Evolutionary conservation across 2,113 vertebrate genomes (phyloP).

Genomic region (Tauraco erythrolophus): DNA sequence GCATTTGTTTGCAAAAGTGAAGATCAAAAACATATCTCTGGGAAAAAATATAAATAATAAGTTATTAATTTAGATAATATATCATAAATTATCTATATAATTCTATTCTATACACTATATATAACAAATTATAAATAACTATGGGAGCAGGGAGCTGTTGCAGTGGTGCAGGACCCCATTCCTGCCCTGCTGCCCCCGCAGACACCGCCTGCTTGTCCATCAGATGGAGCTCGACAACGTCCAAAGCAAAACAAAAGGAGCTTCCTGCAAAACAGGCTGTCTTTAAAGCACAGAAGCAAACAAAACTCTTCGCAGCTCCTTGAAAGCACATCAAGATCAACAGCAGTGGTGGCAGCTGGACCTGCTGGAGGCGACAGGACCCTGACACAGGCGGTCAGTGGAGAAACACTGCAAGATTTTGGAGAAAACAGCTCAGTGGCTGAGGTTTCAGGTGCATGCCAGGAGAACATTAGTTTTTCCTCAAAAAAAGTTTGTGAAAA

Average conservation of each 20-base stretch:
- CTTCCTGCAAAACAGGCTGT: accelerated
- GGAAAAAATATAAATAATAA: not conserved
- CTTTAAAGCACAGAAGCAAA: not conserved
- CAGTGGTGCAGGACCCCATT: accelerated
- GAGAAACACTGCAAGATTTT: not conserved
- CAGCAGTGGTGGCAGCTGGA: accelerated
- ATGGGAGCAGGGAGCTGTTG: not conserved
- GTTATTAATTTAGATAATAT: too few relatives aligned
- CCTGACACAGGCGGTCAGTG: not conserved
- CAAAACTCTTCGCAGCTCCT: not conserved
- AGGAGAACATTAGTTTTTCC: too few relatives aligned
- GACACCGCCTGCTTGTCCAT: accelerated
- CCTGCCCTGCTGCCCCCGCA: not conserved
- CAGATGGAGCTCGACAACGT: accelerated
- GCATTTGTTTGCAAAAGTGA: not conserved
- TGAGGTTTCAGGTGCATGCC: not conserved
- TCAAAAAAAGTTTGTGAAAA: not conserved
- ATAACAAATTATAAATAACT: too few relatives aligned
- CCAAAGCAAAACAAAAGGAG: not conserved
- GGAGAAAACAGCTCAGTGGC: not conserved
- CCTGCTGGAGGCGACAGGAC: not conserved
- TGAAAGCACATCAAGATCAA: not conserved
- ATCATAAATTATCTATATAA: too few relatives aligned
- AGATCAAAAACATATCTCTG: not conserved
- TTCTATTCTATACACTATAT: too few relatives aligned